phyloP scores from a whole-genome alignment of 2,113 vertebrate species.

The Dicentrarchus labrax region DNA sequence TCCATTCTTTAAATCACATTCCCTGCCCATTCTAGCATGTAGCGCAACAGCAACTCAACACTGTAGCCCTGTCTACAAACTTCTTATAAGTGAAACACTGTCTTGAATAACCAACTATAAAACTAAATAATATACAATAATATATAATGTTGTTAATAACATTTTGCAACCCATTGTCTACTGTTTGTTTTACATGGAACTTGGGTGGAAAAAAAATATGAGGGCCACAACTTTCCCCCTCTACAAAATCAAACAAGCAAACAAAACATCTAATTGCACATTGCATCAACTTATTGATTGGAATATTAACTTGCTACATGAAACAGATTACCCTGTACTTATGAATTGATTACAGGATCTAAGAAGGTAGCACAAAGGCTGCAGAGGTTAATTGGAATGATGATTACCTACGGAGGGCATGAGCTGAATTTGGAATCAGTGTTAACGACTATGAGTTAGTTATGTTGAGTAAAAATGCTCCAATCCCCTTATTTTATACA shows the following conservation, averaged over 20 bases:
- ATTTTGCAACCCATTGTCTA: not conserved
- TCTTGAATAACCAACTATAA: too few species aligned
- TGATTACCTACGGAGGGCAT: conserved; percentile 34
- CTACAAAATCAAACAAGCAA: not conserved
- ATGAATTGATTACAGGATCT: conserved; percentile 33
- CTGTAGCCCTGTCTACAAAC: not conserved
- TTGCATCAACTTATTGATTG: conserved; percentile 30
- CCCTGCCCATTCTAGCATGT: not conserved
- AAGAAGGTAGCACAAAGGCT: conserved; percentile 21
- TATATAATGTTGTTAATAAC: not conserved
- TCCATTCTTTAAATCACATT: not conserved
- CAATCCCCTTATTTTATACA: not conserved
- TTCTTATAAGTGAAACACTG: not conserved
- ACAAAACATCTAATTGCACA: conserved; percentile 10
- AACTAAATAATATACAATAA: not conserved
- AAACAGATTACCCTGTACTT: conserved; percentile 11
- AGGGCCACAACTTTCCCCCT: not conserved
- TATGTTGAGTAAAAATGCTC: not conserved
- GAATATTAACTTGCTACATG: conserved; percentile 40
- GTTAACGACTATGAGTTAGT: not conserved
- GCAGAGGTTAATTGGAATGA: conserved; percentile 38
- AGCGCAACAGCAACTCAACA: not conserved
- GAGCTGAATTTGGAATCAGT: conserved; percentile 41
- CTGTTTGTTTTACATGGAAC: not conserved
- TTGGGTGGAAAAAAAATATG: not conserved